Base-by-base conservation (phyloP, 1,140 invertebrate species). In the Trichonephila clavata region DNA sequence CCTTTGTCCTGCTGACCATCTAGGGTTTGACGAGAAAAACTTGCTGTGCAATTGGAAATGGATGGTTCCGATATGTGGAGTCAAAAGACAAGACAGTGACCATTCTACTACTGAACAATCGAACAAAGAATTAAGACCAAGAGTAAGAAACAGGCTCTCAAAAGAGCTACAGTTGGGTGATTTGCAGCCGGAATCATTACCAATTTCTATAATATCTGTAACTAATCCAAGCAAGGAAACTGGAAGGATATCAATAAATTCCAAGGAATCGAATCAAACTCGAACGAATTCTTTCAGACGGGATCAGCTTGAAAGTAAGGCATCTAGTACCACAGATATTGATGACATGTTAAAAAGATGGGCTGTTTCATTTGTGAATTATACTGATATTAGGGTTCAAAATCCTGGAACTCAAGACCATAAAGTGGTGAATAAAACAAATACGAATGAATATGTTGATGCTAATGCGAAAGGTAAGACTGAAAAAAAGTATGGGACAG, bases 1-100 rank as follows among this genome's bases (percentile, higher is more conserved):
- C 95, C 96, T 97, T 87, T 98, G 98, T 96, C 98, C 98, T 0
- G 98, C 97, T 95, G 97, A 97, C 4, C 32, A 89, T 14, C 96
- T 98, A 24, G 97, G 97, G 3, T 98, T 98, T 95, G 97, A 98
- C 95, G 97, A 97, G 92, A 95, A 96, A 21, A 96, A 97, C 50
- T 95, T 97, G 2, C 96, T 97, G 71, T 98, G 98, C 95, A 97
- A 98, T 95, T 98, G 98, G 98, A 97, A 97, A 0, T 98, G 97
- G 97, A 95, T 97, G 68, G 97, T 98, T 8, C 96, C 97, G 0
- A 96, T 96, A 77, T 98, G 97, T 95, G 96, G 96, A 77, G 96
- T 95, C 81, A 96, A 96, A 57, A 89, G 83, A n/a, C n/a, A 57
- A 24, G 83, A 24, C 13, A 32, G 1, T 20, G 14, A 18, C 2